A percentile compares a stretch with the other conserved stretches of the same genome.
These are phyloP conservation scores for Oreochromis grahami DNA, from an alignment of 2,797 vertebrate genomes.

Conservation along the genomic window DNA sequence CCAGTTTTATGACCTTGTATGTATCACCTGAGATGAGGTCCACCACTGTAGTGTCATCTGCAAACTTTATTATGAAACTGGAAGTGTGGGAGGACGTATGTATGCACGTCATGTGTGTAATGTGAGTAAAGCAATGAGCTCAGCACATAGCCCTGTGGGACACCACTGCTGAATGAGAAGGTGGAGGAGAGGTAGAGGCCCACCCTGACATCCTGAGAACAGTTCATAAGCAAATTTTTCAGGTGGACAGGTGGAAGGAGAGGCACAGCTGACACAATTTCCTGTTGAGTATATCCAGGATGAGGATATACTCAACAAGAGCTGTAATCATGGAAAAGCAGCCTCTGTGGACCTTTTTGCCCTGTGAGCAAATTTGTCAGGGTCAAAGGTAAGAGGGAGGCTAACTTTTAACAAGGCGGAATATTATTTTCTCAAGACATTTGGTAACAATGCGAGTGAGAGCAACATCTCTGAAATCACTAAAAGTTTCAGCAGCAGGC, in stretches of 20 bases:
- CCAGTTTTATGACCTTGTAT: not conserved
- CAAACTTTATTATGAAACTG: not conserved
- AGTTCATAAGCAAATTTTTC: fast-evolving
- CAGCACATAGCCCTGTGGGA: not conserved
- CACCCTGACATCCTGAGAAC: not conserved
- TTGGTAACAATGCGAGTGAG: not conserved
- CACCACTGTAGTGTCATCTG: not conserved
- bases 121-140: not conserved
- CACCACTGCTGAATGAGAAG: not conserved
- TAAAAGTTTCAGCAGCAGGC: not conserved
- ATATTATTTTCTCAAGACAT: not conserved
- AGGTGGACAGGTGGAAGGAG: too few relatives aligned
- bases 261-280: too few relatives aligned
- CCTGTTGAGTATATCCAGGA: not conserved
- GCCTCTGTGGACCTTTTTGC: not conserved
- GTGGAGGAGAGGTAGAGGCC: not conserved
- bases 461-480: not conserved
- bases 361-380: not conserved
- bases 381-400: not conserved
- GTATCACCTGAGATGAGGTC: not conserved
- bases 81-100: not conserved
- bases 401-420: not conserved
- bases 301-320: not conserved
- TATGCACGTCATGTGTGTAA: not conserved
- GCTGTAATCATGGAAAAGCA: not conserved